phyloP scores from a whole-genome alignment of 2,888 invertebrate genomes.

The Pterobdella sp. region DNA sequence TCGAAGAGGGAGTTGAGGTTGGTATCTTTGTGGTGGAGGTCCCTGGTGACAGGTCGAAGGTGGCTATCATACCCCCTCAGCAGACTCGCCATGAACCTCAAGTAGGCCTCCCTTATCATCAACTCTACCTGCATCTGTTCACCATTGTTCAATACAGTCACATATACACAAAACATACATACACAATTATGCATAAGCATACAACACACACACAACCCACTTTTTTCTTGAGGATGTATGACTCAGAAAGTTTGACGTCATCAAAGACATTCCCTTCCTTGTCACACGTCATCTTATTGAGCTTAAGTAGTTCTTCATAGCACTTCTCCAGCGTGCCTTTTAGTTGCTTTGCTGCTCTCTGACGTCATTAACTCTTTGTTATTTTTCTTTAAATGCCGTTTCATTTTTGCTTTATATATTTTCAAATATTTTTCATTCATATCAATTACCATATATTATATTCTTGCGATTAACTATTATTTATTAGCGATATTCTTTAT shows the following conservation, averaged over 20 bases:
- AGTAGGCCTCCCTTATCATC: constrained; percentile 91
- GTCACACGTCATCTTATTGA: constrained; percentile 38
- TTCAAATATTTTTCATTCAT: too few species aligned
- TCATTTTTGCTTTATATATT: too few species aligned
- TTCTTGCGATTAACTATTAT: too few species aligned
- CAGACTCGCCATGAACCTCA: constrained; percentile 86
- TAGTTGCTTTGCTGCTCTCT: constrained; percentile 71
- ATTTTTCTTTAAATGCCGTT: too few species aligned
- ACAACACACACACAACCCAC: constrained; percentile 5
- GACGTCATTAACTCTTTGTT: too few species aligned
- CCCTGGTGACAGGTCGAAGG: constrained; percentile 79
- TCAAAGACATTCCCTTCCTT: constrained; percentile 36
- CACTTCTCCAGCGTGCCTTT: constrained; percentile 70
- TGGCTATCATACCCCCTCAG: constrained; percentile 80
- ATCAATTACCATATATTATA: too few species aligned
- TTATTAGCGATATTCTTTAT: neutral
- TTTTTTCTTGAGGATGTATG: constrained; percentile 15
- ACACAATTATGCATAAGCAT: neutral
- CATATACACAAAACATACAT: neutral
- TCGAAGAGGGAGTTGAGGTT: constrained; percentile 92
- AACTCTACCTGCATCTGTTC: constrained; percentile 62
- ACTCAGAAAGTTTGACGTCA: constrained; percentile 6
- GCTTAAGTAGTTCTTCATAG: constrained; percentile 56
- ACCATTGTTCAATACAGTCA: neutral
- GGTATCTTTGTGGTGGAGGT: constrained; percentile 81